phyloP scores from a whole-genome alignment of 2,888 invertebrate species.

The Meiosimyza decipiens region DNA sequence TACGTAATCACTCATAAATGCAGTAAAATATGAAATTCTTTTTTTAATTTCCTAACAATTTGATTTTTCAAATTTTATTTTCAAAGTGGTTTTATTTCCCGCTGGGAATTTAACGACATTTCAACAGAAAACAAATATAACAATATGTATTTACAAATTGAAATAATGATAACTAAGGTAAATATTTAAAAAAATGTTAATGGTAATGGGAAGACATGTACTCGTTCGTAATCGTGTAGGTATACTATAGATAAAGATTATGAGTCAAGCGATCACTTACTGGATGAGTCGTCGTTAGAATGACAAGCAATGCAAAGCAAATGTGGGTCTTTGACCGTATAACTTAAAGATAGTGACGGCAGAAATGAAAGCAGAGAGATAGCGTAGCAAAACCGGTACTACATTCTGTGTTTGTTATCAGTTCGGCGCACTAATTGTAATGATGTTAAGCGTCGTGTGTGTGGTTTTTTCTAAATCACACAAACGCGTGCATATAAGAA shows the following conservation, averaged over 20 bases:
- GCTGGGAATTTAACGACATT: not conserved
- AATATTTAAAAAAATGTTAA: slow-evolving; percentile 24
- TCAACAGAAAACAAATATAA: not conserved
- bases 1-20: too few relatives aligned
- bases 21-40: not conserved
- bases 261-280: slow-evolving; percentile 14
- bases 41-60: not conserved
- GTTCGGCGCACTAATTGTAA: slow-evolving; percentile 19
- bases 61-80: not conserved
- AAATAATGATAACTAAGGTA: slow-evolving; percentile 31
- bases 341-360: not conserved
- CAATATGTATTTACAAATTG: not conserved
- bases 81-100: not conserved
- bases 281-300: not conserved
- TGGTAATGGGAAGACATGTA: slow-evolving; percentile 20
- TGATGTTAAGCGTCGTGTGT: not conserved
- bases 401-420: slow-evolving; percentile 17
- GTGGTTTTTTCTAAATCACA: slow-evolving; percentile 7
- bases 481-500: not conserved
- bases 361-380: not conserved
- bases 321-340: slow-evolving; percentile 27
- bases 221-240: not conserved
- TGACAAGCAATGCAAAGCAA: too few relatives aligned
- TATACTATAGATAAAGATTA: slow-evolving; percentile 14
- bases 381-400: slow-evolving; percentile 3